Evolutionary conservation across 92 coral and sea anemone genomes (phyloP).

Genomic region (Virgularia gustaviana): DNA sequence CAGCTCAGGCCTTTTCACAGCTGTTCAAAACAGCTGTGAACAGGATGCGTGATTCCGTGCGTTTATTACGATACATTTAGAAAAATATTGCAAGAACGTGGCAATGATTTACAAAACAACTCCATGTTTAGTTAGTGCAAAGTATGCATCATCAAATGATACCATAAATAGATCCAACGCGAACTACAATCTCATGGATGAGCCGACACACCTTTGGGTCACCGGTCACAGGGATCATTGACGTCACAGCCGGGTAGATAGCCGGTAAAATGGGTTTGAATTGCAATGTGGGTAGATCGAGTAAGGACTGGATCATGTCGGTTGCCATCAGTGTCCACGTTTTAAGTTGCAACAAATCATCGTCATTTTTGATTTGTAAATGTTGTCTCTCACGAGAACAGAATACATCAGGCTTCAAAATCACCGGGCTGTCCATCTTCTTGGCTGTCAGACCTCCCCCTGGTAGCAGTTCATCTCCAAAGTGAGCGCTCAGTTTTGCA

Average conservation of each 20-base stretch:
- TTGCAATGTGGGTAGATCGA: slow-evolving; percentile 93
- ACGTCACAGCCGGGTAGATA: slow-evolving; percentile 94
- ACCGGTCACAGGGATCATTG: slow-evolving; percentile 78
- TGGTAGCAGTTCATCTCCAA: slow-evolving; percentile 67
- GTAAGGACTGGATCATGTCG: slow-evolving; percentile 86
- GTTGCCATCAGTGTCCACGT: slow-evolving; percentile 88
- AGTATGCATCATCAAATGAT: slow-evolving; percentile 58
- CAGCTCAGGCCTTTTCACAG: too few relatives aligned
- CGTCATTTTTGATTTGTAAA: slow-evolving; percentile 70
- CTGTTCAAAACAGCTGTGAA: too few relatives aligned
- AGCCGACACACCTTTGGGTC: slow-evolving; percentile 92
- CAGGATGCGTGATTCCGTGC: too few relatives aligned
- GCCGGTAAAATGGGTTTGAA: slow-evolving; percentile 99
- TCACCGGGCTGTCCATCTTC: slow-evolving; percentile 62
- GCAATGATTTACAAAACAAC: too few relatives aligned
- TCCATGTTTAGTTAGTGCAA: neutral
- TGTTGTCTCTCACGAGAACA: slow-evolving; percentile 56
- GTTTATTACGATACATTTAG: too few relatives aligned
- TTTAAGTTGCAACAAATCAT: slow-evolving; percentile 80
- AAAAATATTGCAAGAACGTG: too few relatives aligned
- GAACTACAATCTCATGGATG: slow-evolving; percentile 84
- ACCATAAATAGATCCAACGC: slow-evolving; percentile 95
- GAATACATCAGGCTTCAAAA: slow-evolving; percentile 50
- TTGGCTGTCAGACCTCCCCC: slow-evolving; percentile 58
- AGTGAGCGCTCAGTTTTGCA: slow-evolving; percentile 60